phyloP scores from a whole-genome alignment of 2,113 vertebrate species.

The Amazona vittata region DNA sequence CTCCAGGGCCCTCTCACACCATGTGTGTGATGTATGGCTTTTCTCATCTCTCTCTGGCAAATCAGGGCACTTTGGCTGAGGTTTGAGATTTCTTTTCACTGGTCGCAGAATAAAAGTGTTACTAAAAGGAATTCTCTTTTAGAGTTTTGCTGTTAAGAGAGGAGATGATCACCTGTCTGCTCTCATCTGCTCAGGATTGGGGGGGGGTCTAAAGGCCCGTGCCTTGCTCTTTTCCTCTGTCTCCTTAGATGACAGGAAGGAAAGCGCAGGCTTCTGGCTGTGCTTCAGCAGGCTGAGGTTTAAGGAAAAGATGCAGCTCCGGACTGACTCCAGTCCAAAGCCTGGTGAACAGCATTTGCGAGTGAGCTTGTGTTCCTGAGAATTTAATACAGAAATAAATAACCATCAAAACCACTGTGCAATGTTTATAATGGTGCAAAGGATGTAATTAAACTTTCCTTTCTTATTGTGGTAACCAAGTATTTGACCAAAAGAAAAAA shows the following conservation, averaged over 20 bases:
- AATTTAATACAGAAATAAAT: constrained; percentile 22
- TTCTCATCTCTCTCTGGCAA: neutral
- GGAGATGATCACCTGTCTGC: neutral
- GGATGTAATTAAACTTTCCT: constrained; percentile 6
- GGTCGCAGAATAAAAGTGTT: neutral
- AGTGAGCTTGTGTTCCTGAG: constrained; percentile 9
- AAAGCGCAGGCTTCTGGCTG: constrained; percentile 1
- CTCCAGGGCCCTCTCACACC: neutral
- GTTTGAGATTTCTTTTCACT: neutral
- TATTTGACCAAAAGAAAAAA: constrained; percentile 39
- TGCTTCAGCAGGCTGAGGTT: neutral
- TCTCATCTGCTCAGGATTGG: neutral
- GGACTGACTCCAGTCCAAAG: constrained; percentile 19
- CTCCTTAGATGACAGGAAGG: constrained; percentile 35
- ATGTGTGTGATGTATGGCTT: neutral
- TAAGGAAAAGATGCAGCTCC: constrained; percentile 27
- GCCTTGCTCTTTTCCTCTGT: neutral
- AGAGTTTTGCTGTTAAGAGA: neutral
- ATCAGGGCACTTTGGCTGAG: neutral
- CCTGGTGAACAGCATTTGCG: neutral
- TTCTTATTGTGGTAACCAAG: neutral
- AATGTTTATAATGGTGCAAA: constrained; percentile 22
- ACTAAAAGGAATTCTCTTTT: neutral
- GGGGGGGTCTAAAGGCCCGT: neutral
- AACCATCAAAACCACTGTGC: neutral